Base-by-base conservation (phyloP, 2,888 invertebrate species). In the Cosmorhoe ocellata region DNA sequence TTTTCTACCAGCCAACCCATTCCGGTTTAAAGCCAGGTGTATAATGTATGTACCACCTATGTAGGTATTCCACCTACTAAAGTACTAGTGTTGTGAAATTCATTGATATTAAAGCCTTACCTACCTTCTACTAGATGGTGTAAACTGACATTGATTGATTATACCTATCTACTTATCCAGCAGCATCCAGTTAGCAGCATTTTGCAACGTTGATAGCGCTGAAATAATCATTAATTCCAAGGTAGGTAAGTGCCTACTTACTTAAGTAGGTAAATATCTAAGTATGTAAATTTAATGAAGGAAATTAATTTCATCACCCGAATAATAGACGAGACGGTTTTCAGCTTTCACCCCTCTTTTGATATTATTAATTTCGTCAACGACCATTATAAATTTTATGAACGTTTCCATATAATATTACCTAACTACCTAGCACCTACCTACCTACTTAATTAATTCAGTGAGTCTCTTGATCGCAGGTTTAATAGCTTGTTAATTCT, bases 301-400 rank as follows among this genome's bases (percentile, higher is more conserved):
- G 54, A 64, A 61, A 66, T 64, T 59, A 66, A 68, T 68, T 71
- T 71, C 67, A 67, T 73, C 66, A 66, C 66, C 58, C 52, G 63
- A 67, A 70, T 73, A 72, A 73, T 67, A 69, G 61, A 58, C 60
- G 58, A 66, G 65, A 63, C 62, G 51, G 63, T 61, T 42, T 32
- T 33, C 36, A 10, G 42, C 71, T 70, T 58, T 57, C 64, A 66
- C 63, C 59, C 64, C 63, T 67, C 65, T 63, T 67, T 70, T 67
- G 59, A 69, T 66, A 75, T 69, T 71, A 74, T 75, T 76, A 75
- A 77, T 74, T 77, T 70, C 65, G 66, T 71, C 67, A 71, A 65
- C 67, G 67, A 61, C 68, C 67, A 63, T 74, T 71, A 71, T 59
- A 61, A 63, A 71, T 61, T 75, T 76, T 72, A 76, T 68, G 71